A percentile compares a stretch with the other conserved stretches of the same genome.
These are phyloP conservation scores for Tachystola acroxantha DNA, from an alignment of 2,888 invertebrate genomes.

Conservation along the genomic window DNA sequence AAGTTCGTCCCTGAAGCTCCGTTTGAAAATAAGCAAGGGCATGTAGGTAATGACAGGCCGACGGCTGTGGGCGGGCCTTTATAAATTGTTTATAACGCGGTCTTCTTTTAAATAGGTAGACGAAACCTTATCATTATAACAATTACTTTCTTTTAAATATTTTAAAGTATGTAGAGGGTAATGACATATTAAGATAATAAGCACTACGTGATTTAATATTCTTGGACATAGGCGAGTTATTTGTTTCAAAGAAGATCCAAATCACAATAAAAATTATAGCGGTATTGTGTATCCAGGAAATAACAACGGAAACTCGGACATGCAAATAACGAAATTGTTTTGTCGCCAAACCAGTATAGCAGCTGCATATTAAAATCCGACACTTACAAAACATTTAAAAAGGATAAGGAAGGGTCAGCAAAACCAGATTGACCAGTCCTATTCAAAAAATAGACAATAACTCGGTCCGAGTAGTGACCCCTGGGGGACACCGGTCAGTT, in stretches of 20 bases:
- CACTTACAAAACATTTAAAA: conserved; percentile 45
- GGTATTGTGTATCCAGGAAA: neutral
- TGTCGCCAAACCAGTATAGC: conserved; percentile 50
- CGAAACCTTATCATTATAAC: neutral
- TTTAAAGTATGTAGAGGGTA: no score
- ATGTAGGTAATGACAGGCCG: conserved; percentile 35
- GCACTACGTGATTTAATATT: no score
- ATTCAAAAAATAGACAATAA: conserved; percentile 61
- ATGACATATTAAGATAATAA: no score
- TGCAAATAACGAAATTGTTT: conserved; percentile 27
- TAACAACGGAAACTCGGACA: conserved; percentile 15
- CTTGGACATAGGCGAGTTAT: no score
- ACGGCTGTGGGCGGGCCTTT: conserved; percentile 21
- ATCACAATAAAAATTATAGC: no score
- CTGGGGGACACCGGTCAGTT: conserved; percentile 68
- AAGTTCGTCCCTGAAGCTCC: no score
- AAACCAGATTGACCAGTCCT: conserved; percentile 73
- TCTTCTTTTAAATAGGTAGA: conserved; percentile 22
- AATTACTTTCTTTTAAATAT: neutral
- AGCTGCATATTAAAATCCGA: conserved; percentile 53
- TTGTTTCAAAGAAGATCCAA: no score
- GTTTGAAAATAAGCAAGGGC: conserved; percentile 42
- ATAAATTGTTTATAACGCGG: conserved; percentile 39
- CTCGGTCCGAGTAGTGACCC: conserved; percentile 58
- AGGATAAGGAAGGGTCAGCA: conserved; percentile 70